A percentile compares a stretch with the other conserved stretches of the same genome.
Conservation (phyloP, 1,140 invertebrate species). For the Eulimnadia texana region DNA sequence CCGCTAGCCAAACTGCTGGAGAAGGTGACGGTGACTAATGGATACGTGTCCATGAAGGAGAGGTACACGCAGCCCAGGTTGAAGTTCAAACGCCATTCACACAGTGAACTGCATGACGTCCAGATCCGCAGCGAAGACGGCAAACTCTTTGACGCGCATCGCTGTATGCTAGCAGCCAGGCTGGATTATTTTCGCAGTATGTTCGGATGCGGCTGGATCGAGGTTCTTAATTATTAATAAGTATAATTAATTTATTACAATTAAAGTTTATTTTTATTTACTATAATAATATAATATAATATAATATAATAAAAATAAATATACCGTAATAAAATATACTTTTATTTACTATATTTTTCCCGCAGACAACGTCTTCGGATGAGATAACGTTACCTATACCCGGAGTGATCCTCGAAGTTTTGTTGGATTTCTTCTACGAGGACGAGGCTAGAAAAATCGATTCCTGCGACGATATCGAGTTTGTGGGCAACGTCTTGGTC, state of each 20-base stretch:
- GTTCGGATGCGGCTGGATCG: slow-evolving; percentile 52
- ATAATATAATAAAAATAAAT: too few species aligned
- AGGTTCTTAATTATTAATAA: slow-evolving; percentile 31
- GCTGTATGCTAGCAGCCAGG: slow-evolving; percentile 51
- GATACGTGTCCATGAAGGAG: slow-evolving; percentile 11
- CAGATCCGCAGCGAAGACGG: slow-evolving; percentile 41
- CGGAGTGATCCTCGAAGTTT: slow-evolving; percentile 37
- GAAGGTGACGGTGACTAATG: slow-evolving; percentile 12
- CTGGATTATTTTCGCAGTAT: slow-evolving; percentile 61
- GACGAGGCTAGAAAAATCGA: slow-evolving; percentile 39
- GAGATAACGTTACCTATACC: slow-evolving; percentile 29
- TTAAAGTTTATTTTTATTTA: background rate
- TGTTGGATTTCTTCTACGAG: slow-evolving; percentile 51
- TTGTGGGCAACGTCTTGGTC: slow-evolving; percentile 47
- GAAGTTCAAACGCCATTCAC: slow-evolving; percentile 26
- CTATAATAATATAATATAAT: too few species aligned
- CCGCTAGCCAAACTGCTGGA: slow-evolving; percentile 27
- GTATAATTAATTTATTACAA: background rate
- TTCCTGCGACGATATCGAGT: slow-evolving; percentile 39
- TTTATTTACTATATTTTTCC: slow-evolving; percentile 11
- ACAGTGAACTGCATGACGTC: slow-evolving; percentile 43
- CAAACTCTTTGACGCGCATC: slow-evolving; percentile 44
- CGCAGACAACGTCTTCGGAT: slow-evolving; percentile 3
- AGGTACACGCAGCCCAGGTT: background rate
- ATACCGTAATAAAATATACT: background rate